Evolutionary conservation across 2,113 vertebrate genomes (phyloP), one percentile per base, ranked within the genome.

Genomic region (Epinephelus moara): DNA sequence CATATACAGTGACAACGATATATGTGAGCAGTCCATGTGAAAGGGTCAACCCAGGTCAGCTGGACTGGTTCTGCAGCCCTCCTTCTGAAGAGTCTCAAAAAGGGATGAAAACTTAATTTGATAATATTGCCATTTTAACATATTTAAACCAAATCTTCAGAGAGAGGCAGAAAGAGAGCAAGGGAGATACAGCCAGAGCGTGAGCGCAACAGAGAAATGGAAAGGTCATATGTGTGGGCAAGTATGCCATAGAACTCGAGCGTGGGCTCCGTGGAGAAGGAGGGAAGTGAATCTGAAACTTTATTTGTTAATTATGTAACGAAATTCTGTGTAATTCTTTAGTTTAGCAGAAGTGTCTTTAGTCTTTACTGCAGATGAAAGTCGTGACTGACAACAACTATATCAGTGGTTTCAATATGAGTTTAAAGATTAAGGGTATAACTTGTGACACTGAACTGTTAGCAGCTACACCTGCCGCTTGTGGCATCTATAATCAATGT

Each of bases 171-270:
- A 25, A 1, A 7, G 27, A 45, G 13, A 18, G 23, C 8, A 23
- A 74, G 64, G 18, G 42, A 66, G 40, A 66, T 3, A 30, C 10
- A 4, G 40, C 7, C 40, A 55, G 25, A 70, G 37, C 11, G 4
- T 42, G 49, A 71, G 40, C 10, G 3, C 12, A 55, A 50, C 37
- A 55, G n/a, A 76, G 1, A 73, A 80, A 79, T 14, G 23, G 17
- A 82, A 78, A 81, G 75, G 72, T 85, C 71, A 84, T 55, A 27
- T 71, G 80, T 80, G 87, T 86, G 78, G 75, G 81, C 49, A 67
- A 60, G 67, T 2, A 18, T 56, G 42, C 64, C 27, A 27, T 4
- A 23, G 3, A 18, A 12, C 64, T 52, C 23, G 12, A 78, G 55
- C 2, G 70, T 77, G 75, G 67, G 79, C 25, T 82, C 40, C 0